Conservation (phyloP, 2,113 vertebrate genomes). For the Chinchilla lanigera region DNA sequence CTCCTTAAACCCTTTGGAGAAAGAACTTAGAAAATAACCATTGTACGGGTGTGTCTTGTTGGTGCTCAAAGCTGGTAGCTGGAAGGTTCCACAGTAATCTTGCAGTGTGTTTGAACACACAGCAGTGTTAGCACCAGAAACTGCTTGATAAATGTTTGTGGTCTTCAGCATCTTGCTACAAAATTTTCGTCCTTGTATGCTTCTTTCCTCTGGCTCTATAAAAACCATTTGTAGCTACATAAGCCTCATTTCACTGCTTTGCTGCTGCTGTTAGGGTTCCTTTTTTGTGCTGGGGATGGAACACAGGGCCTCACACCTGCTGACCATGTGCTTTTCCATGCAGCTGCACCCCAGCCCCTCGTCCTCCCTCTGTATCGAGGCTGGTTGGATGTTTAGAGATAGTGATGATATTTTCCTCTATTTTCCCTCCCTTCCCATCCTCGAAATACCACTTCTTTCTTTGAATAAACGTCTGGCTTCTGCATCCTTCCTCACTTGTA, state of each 20-base stretch:
- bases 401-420: background rate
- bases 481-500: background rate
- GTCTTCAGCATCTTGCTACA: background rate
- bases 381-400: background rate
- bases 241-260: background rate
- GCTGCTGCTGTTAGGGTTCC: background rate
- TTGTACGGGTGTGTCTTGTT: background rate
- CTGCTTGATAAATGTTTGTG: background rate
- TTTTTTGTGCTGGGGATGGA: background rate
- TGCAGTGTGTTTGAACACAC: background rate
- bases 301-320: background rate
- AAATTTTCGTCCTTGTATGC: background rate
- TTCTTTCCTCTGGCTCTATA: background rate
- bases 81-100: background rate
- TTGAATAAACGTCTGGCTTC: background rate
- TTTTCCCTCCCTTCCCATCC: background rate
- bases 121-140: background rate
- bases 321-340: background rate
- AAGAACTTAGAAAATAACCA: background rate
- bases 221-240: background rate
- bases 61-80: background rate
- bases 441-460: background rate
- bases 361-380: background rate
- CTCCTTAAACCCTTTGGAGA: background rate
- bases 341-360: background rate